Evolutionary conservation across 2,797 vertebrate genomes (phyloP), one percentile per base, ranked within the genome.

Genomic region (Mionectes olivaceus): DNA sequence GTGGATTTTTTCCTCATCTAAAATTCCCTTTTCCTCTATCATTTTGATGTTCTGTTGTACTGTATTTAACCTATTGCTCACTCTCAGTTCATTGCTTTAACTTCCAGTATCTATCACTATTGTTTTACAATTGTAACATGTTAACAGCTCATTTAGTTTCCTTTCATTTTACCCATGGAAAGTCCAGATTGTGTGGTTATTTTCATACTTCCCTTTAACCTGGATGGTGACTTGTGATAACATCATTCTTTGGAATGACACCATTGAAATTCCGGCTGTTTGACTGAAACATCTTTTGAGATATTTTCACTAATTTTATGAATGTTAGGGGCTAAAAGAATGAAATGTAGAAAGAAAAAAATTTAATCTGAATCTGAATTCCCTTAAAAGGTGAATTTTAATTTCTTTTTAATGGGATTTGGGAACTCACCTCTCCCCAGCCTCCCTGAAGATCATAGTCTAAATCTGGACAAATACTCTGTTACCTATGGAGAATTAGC

Each of bases 381-480:
- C 15, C n/a, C 46, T 49, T 65, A 49, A 63, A 85, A 75, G 50
- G 17, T 64, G 43, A 87, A 78, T 91, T 92, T 90, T 87, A 50
- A 30, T 86, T 87, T 60, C 46, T 76, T 93, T 91, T 94, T 70
- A 56, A 2, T 77, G 55, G 47, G 27, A 90, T 85, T 88, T 94
- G 55, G 50, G 63, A 69, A 63, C 43, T 44, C 35, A 63, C 68
- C 33, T 70, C 39, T 94, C 79, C 33, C 61, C 63, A 69, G n/a
- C 13, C 39, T 87, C 79, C 69, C 82, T 89, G 70, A 91, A 86
- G 89, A 95, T 79, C 69, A 23, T 10, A 75, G 73, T 68, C 73
- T 93, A 94, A 92, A 89, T 89, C 91, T 95, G 82, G 79, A 89
- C 87, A 96, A 93, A 93, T 87, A 81, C 63, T 81, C 65, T 53